A percentile compares a stretch with the other conserved stretches of the same genome.
phyloP scores from a whole-genome alignment of 2,113 vertebrate genomes.

The Silurus glanis region DNA sequence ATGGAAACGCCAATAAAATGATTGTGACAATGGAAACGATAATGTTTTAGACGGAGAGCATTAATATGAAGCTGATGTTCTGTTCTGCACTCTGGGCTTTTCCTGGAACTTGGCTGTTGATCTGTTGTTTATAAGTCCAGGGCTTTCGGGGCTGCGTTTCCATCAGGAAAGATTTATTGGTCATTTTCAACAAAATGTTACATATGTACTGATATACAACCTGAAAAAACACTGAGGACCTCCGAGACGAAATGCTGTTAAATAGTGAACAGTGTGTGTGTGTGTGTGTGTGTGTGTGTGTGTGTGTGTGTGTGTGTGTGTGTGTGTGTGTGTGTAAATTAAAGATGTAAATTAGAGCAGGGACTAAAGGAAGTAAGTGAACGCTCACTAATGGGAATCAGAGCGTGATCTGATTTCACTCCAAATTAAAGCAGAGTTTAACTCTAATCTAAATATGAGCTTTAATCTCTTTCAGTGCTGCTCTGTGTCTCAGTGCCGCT shows the following conservation, averaged over 20 bases:
- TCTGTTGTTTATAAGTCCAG: neutral
- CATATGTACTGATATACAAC: neutral
- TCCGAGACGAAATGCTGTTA: neutral
- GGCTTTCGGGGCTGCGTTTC: neutral
- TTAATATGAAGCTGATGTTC: neutral
- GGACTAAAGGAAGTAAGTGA: neutral
- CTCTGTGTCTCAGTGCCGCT: too few relatives aligned
- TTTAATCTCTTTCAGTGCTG: neutral
- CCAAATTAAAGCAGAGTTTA: neutral
- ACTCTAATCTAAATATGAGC: neutral
- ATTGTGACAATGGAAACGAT: neutral
- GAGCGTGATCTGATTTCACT: slow-evolving; percentile 2
- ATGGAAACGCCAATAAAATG: neutral
- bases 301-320: slow-evolving; percentile 5
- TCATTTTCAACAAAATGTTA: slow-evolving; percentile 3
- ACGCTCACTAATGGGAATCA: neutral
- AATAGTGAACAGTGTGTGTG: neutral
- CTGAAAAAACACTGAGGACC: neutral
- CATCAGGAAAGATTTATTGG: neutral
- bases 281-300: neutral
- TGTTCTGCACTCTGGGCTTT: neutral
- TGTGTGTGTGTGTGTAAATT: neutral
- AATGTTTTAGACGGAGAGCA: neutral
- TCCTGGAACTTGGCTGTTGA: neutral
- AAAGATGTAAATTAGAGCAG: slow-evolving; percentile 11